Percentiles rank a stretch among this genome's conserved stretches.
Conservation (phyloP, 2,888 invertebrate genomes). For the Drosophila anomalata region DNA sequence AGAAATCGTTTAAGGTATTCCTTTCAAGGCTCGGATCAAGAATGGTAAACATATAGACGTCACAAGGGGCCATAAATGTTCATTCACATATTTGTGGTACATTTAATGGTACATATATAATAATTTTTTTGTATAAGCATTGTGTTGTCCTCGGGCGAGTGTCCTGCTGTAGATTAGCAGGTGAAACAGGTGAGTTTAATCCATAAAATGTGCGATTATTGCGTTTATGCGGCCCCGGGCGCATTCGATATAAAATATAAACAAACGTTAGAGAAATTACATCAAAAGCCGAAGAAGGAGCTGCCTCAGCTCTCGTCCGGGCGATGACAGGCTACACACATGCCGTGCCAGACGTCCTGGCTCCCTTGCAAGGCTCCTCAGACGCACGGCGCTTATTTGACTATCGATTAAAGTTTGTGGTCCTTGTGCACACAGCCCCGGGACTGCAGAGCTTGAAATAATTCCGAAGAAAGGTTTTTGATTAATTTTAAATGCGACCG, state of each 20-base stretch:
- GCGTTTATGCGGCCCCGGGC: constrained; percentile 76
- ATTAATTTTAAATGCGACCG: constrained; percentile 69
- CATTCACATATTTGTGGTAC: no score
- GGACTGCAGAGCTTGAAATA: constrained; percentile 46
- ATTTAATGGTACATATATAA: background rate
- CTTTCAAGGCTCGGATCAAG: no score
- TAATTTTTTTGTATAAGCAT: background rate
- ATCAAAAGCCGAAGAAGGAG: constrained; percentile 52
- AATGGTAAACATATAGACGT: no score
- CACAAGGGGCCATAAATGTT: no score
- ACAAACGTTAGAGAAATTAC: constrained; percentile 78
- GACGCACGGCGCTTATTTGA: constrained; percentile 62
- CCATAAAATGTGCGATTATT: constrained; percentile 81
- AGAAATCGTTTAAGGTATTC: no score
- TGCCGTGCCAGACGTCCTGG: constrained; percentile 12
- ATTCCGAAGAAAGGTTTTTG: constrained; percentile 62
- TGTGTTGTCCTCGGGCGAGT: constrained; percentile 12
- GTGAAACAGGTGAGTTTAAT: constrained; percentile 77
- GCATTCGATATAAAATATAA: constrained; percentile 76
- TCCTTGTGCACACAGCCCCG: constrained; percentile 71
- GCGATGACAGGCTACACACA: constrained; percentile 10
- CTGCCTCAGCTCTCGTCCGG: constrained; percentile 8
- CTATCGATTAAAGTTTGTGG: constrained; percentile 78
- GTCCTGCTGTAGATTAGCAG: constrained; percentile 68
- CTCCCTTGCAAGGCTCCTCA: constrained; percentile 1